Percentiles rank a stretch among this genome's conserved stretches.
Conservation (phyloP, 2,888 invertebrate species). For the Panorpa germanica region DNA sequence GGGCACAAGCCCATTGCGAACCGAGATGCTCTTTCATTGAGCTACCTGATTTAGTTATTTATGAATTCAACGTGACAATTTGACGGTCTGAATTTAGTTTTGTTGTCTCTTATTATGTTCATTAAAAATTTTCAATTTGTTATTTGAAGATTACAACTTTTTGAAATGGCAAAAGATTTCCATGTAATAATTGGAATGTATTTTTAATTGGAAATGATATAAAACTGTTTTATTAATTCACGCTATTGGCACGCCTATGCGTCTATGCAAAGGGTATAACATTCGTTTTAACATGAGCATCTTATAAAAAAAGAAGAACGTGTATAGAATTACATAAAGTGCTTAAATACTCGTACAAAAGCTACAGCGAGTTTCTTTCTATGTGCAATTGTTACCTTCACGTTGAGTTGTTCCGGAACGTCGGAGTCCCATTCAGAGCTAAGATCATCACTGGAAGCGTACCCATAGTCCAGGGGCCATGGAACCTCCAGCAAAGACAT, state of each 20-base stretch:
- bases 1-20: too few species aligned
- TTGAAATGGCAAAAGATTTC: too few species aligned
- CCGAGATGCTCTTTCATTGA: too few species aligned
- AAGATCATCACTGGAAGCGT: conserved; percentile 79
- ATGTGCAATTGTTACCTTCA: conserved; percentile 7
- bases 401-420: conserved; percentile 29
- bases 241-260: not conserved
- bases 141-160: too few species aligned
- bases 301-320: not conserved
- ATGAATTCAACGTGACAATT: too few species aligned
- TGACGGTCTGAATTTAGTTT: too few species aligned
- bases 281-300: not conserved
- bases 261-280: not conserved
- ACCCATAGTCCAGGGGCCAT: conserved; percentile 60
- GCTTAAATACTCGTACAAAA: not conserved
- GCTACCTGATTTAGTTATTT: too few species aligned
- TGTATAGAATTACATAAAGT: not conserved
- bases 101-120: too few species aligned
- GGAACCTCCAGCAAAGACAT: conserved; percentile 60
- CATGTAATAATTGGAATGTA: too few species aligned
- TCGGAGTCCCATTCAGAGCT: conserved; percentile 88
- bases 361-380: conserved; percentile 8
- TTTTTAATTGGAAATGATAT: too few species aligned
- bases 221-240: too few species aligned
- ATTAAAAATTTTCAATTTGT: too few species aligned